A percentile compares a stretch with the other conserved stretches of the same genome.
Conservation (phyloP, 2,113 vertebrate genomes). For the Channa maculata region DNA sequence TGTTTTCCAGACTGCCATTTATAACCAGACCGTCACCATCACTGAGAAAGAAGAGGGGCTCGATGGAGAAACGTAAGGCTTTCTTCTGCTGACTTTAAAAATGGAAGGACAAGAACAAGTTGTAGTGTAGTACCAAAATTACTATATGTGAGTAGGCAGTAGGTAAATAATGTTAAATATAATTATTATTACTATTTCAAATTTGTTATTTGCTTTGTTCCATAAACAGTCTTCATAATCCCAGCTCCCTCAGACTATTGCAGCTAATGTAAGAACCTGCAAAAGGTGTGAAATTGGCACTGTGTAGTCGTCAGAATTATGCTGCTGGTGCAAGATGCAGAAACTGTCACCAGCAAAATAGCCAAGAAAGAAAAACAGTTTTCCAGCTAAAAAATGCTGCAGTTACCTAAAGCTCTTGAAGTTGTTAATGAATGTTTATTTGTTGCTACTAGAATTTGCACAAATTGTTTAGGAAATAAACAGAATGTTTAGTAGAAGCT, state of each 20-base stretch:
- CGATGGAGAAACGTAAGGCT: slow-evolving; percentile 84
- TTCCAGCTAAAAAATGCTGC: not conserved
- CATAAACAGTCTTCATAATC: slow-evolving; percentile 8
- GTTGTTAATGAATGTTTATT: not conserved
- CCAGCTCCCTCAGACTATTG: slow-evolving; percentile 18
- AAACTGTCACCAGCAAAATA: slow-evolving; percentile 42
- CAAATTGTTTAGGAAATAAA: not conserved
- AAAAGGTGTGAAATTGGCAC: slow-evolving; percentile 68
- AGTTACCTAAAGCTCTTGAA: not conserved
- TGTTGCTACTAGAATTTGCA: not conserved
- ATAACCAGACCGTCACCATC: slow-evolving; percentile 86
- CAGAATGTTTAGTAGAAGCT: too few species aligned
- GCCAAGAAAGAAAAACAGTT: not conserved
- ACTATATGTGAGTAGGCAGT: not conserved
- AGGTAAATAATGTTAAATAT: not conserved
- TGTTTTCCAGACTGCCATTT: slow-evolving; percentile 81
- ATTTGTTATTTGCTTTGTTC: not conserved
- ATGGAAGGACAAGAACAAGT: not conserved
- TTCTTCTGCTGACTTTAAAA: not conserved
- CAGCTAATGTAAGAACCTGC: slow-evolving; percentile 38
- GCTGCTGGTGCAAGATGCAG: slow-evolving; percentile 37
- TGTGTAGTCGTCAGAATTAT: slow-evolving; percentile 40
- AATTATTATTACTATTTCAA: not conserved
- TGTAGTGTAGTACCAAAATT: not conserved
- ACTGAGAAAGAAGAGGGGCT: slow-evolving; percentile 82